These are phyloP conservation scores for Malacoctenus gilli DNA, from an alignment of 2,797 vertebrate species.

Conservation along the genomic window DNA sequence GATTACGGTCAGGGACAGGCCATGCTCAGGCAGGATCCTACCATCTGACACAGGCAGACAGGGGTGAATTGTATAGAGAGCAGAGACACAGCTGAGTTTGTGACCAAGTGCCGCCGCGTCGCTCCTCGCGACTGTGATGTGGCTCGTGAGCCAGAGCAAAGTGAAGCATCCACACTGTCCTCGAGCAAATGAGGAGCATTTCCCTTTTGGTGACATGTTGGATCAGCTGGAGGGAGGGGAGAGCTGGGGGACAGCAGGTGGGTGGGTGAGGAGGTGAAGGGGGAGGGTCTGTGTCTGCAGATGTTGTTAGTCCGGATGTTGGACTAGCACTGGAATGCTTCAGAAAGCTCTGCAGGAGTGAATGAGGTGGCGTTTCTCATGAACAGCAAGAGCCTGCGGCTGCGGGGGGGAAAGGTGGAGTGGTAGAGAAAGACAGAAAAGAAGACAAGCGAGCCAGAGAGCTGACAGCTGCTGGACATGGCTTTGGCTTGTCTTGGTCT, in stretches of 20 bases:
- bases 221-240: constrained; percentile 44
- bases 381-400: constrained; percentile 35
- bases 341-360: constrained; percentile 23
- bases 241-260: constrained; percentile 55
- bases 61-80: constrained; percentile 33
- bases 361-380: constrained; percentile 22
- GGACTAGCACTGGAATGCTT: constrained; percentile 53
- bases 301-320: constrained; percentile 63
- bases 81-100: constrained; percentile 3
- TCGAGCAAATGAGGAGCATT: not conserved
- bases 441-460: constrained; percentile 19
- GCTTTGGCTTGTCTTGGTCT: constrained; percentile 74
- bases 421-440: constrained; percentile 15
- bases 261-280: constrained; percentile 19
- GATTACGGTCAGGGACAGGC: constrained; percentile 74
- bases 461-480: constrained; percentile 57
- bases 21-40: constrained; percentile 67
- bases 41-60: constrained; percentile 58
- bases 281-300: constrained; percentile 60
- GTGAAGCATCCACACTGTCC: not conserved
- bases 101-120: not conserved
- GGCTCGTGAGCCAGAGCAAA: not conserved
- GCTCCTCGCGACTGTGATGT: constrained; percentile 1
- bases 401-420: constrained; percentile 35
- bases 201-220: constrained; percentile 16